phyloP scores from a whole-genome alignment of 2,113 vertebrate species.

The Myiagra hebetior region DNA sequence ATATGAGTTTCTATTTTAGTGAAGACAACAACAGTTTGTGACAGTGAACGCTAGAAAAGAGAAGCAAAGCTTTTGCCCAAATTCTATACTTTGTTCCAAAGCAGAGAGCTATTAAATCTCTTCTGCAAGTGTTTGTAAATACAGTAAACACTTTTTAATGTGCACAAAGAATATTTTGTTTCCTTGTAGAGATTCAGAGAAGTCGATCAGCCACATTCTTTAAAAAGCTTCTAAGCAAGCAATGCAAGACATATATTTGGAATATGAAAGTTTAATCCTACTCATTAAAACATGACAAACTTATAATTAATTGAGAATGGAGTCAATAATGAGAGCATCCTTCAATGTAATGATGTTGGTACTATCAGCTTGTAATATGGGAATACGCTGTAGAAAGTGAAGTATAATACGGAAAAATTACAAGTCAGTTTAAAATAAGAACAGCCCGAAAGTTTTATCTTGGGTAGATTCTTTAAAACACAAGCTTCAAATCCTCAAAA shows the following conservation, averaged over 20 bases:
- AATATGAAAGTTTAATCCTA: constrained; percentile 52
- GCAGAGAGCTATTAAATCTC: background rate
- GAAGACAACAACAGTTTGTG: background rate
- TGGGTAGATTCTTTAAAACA: background rate
- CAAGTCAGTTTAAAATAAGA: background rate
- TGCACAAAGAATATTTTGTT: background rate
- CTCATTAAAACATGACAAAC: constrained; percentile 48
- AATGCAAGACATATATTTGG: background rate
- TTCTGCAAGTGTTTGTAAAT: background rate
- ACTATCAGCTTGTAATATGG: constrained; percentile 14
- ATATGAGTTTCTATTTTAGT: background rate
- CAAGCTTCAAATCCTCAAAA: background rate
- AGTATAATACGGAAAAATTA: background rate
- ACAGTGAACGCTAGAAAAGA: background rate
- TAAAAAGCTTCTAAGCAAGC: background rate
- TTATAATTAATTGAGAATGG: constrained; percentile 50
- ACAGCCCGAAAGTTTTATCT: background rate
- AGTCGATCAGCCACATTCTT: background rate
- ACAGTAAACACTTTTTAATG: background rate
- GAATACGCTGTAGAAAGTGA: background rate
- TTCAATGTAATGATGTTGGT: constrained; percentile 44
- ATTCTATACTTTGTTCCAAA: background rate
- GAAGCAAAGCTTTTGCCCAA: background rate
- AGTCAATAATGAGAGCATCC: constrained; percentile 50
- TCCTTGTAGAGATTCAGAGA: background rate